phyloP scores from a whole-genome alignment of 1,140 invertebrate species.

The Ceratosolen fusciceps region DNA sequence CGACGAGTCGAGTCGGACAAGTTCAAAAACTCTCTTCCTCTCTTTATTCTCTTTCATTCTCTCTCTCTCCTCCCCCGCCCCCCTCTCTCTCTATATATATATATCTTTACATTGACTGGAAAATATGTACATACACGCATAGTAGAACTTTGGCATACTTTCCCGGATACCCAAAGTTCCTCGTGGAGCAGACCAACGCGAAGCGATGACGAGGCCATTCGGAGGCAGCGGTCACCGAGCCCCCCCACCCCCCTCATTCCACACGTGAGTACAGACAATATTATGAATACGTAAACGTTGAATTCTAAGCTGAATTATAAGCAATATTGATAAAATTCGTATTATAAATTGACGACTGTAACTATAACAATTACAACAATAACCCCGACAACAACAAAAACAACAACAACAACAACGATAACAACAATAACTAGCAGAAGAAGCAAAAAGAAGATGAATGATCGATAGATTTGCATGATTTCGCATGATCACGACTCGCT shows the following conservation, averaged over 20 bases:
- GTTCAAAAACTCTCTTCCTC: background rate
- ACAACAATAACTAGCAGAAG: background rate
- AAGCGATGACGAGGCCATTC: background rate
- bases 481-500: background rate
- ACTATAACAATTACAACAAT: too few species aligned
- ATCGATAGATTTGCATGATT: background rate
- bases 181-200: background rate
- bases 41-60: background rate
- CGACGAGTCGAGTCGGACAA: constrained; percentile 35
- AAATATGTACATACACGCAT: background rate
- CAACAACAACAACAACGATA: too few species aligned
- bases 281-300: background rate
- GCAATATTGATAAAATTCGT: too few species aligned
- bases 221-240: background rate
- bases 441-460: background rate
- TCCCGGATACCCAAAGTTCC: background rate
- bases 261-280: constrained; percentile 44
- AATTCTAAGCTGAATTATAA: too few species aligned
- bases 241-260: too few species aligned
- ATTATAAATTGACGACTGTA: too few species aligned
- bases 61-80: too few species aligned
- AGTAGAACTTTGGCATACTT: background rate
- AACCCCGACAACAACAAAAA: too few species aligned
- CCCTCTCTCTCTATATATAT: too few species aligned
- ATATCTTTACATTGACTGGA: too few species aligned